Conservation (phyloP, 2,888 invertebrate species). For the Ctenicera cuprea region DNA sequence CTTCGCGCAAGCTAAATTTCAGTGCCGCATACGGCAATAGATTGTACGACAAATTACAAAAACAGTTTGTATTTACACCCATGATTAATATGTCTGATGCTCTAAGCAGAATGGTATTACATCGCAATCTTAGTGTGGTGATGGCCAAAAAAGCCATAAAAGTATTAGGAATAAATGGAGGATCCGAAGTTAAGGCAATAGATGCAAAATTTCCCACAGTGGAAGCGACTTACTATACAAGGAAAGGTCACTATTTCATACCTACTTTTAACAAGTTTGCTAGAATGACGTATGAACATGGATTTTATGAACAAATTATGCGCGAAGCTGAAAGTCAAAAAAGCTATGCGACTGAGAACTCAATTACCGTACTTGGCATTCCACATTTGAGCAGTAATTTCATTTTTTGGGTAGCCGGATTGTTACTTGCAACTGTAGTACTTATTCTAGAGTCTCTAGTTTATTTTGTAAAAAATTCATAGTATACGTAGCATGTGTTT, state of each 20-base stretch:
- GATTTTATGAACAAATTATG: too few species aligned
- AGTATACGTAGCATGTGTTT: too few species aligned
- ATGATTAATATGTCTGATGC: not conserved
- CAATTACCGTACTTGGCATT: too few species aligned
- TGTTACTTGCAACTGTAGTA: too few species aligned
- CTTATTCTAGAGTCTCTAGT: conserved; percentile 1
- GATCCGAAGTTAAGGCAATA: not conserved
- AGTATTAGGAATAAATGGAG: not conserved
- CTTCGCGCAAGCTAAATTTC: not conserved
- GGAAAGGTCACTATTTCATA: too few species aligned
- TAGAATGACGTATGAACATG: too few species aligned
- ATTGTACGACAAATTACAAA: not conserved
- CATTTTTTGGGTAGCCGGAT: too few species aligned
- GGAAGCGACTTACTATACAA: not conserved
- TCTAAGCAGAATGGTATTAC: not conserved
- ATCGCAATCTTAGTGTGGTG: not conserved
- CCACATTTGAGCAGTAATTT: too few species aligned
- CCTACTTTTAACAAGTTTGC: too few species aligned
- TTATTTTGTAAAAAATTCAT: too few species aligned
- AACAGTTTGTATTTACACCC: not conserved
- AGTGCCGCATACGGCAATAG: not conserved
- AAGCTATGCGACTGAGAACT: too few species aligned
- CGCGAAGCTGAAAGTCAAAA: too few species aligned
- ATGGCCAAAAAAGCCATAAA: not conserved
- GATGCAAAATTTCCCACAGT: not conserved